Evolutionary conservation across 2,113 vertebrate genomes (phyloP).

Genomic region (Syrmaticus mikado): DNA sequence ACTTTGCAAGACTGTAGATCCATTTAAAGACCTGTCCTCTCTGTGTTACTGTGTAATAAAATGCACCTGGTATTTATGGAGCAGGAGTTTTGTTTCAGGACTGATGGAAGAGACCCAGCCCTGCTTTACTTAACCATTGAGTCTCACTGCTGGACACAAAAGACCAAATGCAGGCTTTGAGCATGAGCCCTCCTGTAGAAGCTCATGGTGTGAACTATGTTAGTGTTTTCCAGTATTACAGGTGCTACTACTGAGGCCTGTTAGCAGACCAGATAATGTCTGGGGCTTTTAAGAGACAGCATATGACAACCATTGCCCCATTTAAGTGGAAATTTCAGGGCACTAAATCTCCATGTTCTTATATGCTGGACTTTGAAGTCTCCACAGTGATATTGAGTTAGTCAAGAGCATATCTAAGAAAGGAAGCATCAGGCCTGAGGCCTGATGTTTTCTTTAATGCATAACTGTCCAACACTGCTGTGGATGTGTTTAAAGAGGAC

Average conservation of each 20-base stretch:
- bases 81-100: neutral
- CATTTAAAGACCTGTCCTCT: neutral
- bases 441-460: neutral
- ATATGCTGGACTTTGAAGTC: neutral
- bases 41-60: neutral
- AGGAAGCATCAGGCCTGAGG: neutral
- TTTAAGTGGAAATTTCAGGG: neutral
- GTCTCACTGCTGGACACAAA: neutral
- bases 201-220: neutral
- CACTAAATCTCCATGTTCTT: neutral
- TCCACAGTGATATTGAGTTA: neutral
- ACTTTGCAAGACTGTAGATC: neutral
- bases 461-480: neutral
- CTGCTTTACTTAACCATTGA: neutral
- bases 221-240: neutral
- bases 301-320: fast-evolving
- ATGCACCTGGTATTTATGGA: conserved; percentile 7
- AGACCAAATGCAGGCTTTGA: neutral
- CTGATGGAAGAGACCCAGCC: neutral
- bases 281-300: neutral
- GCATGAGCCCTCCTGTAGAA: neutral
- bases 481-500: neutral
- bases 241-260: neutral
- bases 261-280: neutral
- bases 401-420: neutral